A percentile compares a stretch with the other conserved stretches of the same genome.
Conservation (phyloP, 2,113 vertebrate genomes). For the Pollimyrus isidori region DNA sequence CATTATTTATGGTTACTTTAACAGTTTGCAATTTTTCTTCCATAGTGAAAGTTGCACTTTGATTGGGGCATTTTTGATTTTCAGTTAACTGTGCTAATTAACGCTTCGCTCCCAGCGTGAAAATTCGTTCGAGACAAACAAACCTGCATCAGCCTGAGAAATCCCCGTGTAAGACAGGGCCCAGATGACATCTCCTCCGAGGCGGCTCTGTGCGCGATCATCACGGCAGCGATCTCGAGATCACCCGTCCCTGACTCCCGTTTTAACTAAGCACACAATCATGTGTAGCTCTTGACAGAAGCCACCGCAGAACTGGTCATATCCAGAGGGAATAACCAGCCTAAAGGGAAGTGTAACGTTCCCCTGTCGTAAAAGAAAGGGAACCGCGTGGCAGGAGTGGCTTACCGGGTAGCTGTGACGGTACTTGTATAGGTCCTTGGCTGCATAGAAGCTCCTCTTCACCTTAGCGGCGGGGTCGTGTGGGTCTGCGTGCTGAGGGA, state of each 20-base stretch:
- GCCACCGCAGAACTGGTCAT: neutral
- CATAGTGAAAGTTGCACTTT: neutral
- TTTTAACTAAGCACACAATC: neutral
- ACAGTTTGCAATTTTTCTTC: neutral
- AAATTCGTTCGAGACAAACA: neutral
- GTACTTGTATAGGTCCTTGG: constrained; percentile 94
- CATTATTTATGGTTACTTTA: neutral
- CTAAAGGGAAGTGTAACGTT: neutral
- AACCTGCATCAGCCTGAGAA: neutral
- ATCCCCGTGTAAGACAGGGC: neutral
- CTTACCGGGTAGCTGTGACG: constrained; percentile 95
- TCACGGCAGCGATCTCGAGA: neutral
- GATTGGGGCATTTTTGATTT: neutral
- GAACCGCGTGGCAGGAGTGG: neutral
- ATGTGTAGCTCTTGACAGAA: neutral
- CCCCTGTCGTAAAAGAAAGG: neutral
- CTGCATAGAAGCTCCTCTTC: constrained; percentile 97
- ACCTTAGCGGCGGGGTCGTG: constrained; percentile 72
- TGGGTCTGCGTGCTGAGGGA: constrained; percentile 65
- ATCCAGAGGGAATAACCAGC: neutral
- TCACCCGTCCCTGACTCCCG: neutral
- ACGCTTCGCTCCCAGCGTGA: neutral
- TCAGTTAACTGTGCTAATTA: neutral
- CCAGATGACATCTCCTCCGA: neutral
- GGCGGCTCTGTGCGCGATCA: neutral